Evolutionary conservation across 2,797 vertebrate species (phyloP), one percentile per base, ranked within the genome.

Genomic region (Tapirus indicus): DNA sequence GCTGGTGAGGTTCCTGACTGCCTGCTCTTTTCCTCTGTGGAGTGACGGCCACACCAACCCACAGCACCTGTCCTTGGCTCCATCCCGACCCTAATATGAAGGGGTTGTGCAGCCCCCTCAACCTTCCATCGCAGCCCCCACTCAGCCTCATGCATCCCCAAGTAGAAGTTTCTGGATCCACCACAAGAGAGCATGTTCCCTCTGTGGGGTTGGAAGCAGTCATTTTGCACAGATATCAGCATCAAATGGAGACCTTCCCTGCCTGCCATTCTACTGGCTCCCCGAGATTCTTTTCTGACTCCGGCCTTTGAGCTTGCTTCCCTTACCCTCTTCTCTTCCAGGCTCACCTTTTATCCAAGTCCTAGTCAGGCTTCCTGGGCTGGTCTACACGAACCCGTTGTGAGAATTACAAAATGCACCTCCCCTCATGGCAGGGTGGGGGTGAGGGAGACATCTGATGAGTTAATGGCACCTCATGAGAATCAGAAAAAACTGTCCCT

Each of bases 241-340:
- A 66, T 54, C 23, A 16, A 60, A 21, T 0, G 2, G 20, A 85
- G 21, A 47, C 35, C 2, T 52, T 5, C 69, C 47, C 3, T 25
- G 6, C 18, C 56, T 6, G 54, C 44, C 60, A 17, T 5, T 4
- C 27, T 2, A 35, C 41, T 0, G 7, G 35, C 1, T 18, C n/a
- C 64, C 41, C 3, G 4, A 20, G 84, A n/a, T 9, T 52, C 68
- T 38, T 17, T 41, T 9, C 56, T 49, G 47, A 32, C 25, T 14
- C 56, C n/a, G 17, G 21, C 23, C 62, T 41, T 44, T 20, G 18
- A 18, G 44, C 38, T 35, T 18, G 54, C 68, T 54, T 17, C 47
- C 49, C 41, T 38, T 44, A 7, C 35, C 20, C n/a, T n/a, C 21
- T 13, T 74, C 44, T 49, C 8, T 7, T 14, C 27, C n/a, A 20